Percentiles rank a stretch among this genome's conserved stretches.
phyloP scores from a whole-genome alignment of 1,140 invertebrate species.

The Leptoteleia sp. region DNA sequence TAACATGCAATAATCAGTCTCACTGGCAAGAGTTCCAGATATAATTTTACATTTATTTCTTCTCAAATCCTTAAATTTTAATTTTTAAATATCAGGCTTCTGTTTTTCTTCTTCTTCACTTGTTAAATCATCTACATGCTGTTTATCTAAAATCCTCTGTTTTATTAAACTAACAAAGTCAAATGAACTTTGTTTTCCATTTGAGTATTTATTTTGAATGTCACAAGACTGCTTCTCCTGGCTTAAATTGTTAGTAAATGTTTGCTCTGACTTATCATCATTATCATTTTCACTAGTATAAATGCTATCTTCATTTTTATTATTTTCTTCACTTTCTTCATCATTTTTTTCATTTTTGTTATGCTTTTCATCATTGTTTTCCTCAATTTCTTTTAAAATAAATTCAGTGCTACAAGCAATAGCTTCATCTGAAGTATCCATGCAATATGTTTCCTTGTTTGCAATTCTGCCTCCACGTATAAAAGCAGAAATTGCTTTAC shows the following conservation, averaged over 20 bases:
- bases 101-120: slow-evolving; percentile 8
- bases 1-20: slow-evolving; percentile 3
- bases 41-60: slow-evolving; percentile 1
- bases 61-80: slow-evolving; percentile 60
- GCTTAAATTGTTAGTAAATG: background rate
- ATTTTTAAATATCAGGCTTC: slow-evolving; percentile 36
- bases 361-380: slow-evolving; percentile 4
- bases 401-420: slow-evolving; percentile 70
- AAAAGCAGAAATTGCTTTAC: slow-evolving; percentile 74
- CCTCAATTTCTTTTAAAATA: slow-evolving; percentile 61
- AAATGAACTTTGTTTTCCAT: slow-evolving; percentile 30
- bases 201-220: slow-evolving; percentile 6
- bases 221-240: slow-evolving; percentile 4
- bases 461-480: slow-evolving; percentile 72
- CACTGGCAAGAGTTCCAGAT: too few species aligned
- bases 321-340: background rate
- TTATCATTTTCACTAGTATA: too few species aligned
- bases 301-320: too few species aligned
- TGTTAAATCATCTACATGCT: slow-evolving; percentile 18
- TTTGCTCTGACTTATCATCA: too few species aligned
- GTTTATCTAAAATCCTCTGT: slow-evolving; percentile 66
- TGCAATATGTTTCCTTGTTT: slow-evolving; percentile 72
- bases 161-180: slow-evolving; percentile 77
- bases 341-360: slow-evolving; percentile 1
- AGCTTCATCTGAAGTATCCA: slow-evolving; percentile 72